Conservation (phyloP, 2,888 invertebrate genomes). For the Drosophila pseudotalamancana region DNA sequence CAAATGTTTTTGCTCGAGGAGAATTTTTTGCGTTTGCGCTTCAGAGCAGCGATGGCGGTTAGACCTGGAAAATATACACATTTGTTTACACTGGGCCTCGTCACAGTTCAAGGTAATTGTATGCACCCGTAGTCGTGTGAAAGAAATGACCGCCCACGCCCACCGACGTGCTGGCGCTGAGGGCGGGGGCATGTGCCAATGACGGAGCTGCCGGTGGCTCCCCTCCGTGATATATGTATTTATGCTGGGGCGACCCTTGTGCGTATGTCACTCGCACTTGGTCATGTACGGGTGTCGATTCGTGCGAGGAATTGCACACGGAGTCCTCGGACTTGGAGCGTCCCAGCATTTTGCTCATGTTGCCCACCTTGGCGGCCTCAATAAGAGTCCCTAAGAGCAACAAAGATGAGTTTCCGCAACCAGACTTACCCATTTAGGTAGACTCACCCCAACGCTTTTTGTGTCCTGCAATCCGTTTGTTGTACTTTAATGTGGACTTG, state of each 20-base stretch:
- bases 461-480: slow-evolving; percentile 87
- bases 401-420: background rate
- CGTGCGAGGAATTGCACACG: slow-evolving; percentile 87
- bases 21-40: slow-evolving; percentile 93
- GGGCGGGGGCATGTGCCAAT: slow-evolving; percentile 6
- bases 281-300: slow-evolving; percentile 88
- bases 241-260: slow-evolving; percentile 76
- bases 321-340: slow-evolving; percentile 93
- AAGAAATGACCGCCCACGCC: slow-evolving; percentile 80
- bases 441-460: slow-evolving; percentile 90
- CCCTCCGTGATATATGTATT: slow-evolving; percentile 47
- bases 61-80: slow-evolving; percentile 62
- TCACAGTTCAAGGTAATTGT: background rate
- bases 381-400: slow-evolving; percentile 88
- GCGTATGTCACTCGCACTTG: slow-evolving; percentile 86
- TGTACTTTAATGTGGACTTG: slow-evolving; percentile 82
- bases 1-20: slow-evolving; percentile 90
- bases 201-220: slow-evolving; percentile 9
- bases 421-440: too few relatives aligned
- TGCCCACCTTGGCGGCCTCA: slow-evolving; percentile 93
- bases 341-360: slow-evolving; percentile 92
- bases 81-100: background rate
- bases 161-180: slow-evolving; percentile 23
- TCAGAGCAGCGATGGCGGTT: slow-evolving; percentile 89
- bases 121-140: slow-evolving; percentile 81